Percentiles rank a stretch among this genome's conserved stretches.
phyloP scores from a whole-genome alignment of 2,797 vertebrate genomes.

The Falco novaeseelandiae region DNA sequence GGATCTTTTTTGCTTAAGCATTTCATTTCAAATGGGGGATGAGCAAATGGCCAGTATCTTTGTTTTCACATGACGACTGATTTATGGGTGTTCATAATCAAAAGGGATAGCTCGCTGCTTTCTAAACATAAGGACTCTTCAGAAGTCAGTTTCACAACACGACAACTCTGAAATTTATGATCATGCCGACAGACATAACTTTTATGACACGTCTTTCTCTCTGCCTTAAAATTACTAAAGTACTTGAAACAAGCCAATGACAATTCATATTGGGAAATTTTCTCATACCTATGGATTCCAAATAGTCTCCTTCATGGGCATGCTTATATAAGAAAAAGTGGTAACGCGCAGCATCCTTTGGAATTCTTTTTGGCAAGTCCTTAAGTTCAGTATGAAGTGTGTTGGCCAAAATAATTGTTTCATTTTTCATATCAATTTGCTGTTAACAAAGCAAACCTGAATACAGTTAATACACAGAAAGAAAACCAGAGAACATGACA shows the following conservation, averaged over 20 bases:
- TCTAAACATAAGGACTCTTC: not conserved
- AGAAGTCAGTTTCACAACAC: not conserved
- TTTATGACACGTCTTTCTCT: not conserved
- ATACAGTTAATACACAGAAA: conserved; percentile 23
- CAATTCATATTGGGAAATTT: not conserved
- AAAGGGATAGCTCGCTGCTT: not conserved
- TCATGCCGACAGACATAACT: not conserved
- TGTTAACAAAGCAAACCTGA: conserved; percentile 72
- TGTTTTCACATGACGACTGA: not conserved
- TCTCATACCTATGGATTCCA: conserved; percentile 91
- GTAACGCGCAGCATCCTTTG: conserved; percentile 92
- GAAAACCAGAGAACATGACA: not conserved
- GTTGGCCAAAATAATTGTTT: conserved; percentile 89
- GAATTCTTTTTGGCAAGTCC: conserved; percentile 92
- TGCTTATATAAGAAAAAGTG: conserved; percentile 99
- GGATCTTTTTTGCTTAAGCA: not conserved
- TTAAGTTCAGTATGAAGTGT: conserved; percentile 90
- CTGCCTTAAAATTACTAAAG: not conserved
- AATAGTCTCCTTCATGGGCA: conserved; percentile 94
- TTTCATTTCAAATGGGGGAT: not conserved
- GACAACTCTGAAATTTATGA: not conserved
- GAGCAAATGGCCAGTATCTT: not conserved
- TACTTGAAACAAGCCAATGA: not conserved
- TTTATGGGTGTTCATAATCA: not conserved
- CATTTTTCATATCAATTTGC: conserved; percentile 91